Evolutionary conservation across 2,113 vertebrate species (phyloP), one percentile per base, ranked within the genome.

Genomic region (Megalops atlanticus): DNA sequence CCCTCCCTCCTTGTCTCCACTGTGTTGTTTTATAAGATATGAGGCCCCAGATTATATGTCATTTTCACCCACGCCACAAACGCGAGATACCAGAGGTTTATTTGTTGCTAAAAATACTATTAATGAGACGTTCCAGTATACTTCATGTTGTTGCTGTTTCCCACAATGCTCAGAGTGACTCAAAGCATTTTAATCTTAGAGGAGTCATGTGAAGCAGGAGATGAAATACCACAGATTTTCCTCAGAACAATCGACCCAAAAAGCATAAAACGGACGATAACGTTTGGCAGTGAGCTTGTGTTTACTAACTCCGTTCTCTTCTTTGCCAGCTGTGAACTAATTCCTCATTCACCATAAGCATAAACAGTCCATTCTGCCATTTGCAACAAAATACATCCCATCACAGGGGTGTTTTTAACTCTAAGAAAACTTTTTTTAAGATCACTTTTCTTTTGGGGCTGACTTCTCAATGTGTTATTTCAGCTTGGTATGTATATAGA

Each of bases 81-180:
- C 84, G 79, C 47, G 84, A 81, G 82, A 89, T 87, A 84, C 77
- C 80, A 81, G 54, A 84, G 84, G 77, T 81, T 27, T 16, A 47
- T 89, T 83, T 89, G 87, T 85, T 85, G 80, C 86, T 87, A 89
- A 89, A 92, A 91, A 90, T 91, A 90, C 27, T 35, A 82, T 86
- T 90, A 89, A 91, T 91, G 86, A 91, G 81, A 74, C 74, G 82
- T 87, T 89, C 69, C 81, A 79, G 84, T 88, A 80, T 85, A 76
- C 89, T 87, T 77, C 49, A 68, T 69, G 76, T 77, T 85, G 64
- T 84, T 80, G 8, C 84, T 69, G 7, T 45, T 83, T 71, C 54
- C 81, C 76, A 78, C 86, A 81, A 80, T 79, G 77, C 73, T 49
- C 80, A 83, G 79, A 84, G 80, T 89, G 71, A 77, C 79, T 84